Evolutionary conservation across 2,113 vertebrate species (phyloP), one percentile per base, ranked within the genome.

Genomic region (Dissostichus mawsoni): DNA sequence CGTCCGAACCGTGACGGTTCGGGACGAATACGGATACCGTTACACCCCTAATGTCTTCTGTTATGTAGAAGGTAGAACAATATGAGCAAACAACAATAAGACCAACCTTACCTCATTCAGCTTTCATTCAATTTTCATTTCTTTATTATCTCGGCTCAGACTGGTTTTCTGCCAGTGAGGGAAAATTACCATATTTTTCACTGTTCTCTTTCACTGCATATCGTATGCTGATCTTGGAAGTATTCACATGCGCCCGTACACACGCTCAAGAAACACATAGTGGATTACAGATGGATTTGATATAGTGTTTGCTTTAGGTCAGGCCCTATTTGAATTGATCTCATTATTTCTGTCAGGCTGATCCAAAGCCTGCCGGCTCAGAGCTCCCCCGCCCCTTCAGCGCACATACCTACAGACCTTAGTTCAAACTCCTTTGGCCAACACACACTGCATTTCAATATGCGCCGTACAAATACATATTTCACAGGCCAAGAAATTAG

Each of bases 271-370:
- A 76, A 80, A 87, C 70, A 58, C 51, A 67, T 17, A 69, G 80
- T 84, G 70, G 74, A 90, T 86, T 83, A 90, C 55, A 81, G 62
- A 81, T 78, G 80, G 84, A 89, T 89, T 83, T 91, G 69, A 89
- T 90, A 41, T 72, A 82, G 84, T 90, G 87, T 90, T 91, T 80
- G 81, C 73, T 84, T 84, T 87, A 69, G 65, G 33, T 76, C 13
- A 50, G 52, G 52, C 66, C 70, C 20, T 58, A 72, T 89, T 78
- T 90, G 90, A 86, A 89, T 87, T 90, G 85, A 91, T 84, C 69
- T 29, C 56, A 91, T 87, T 80, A 90, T 92, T 92, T 90, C 52
- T 91, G 88, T 89, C 80, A 83, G 65, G 78, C 63, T 76, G 71
- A 88, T 84, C 78, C 78, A 85, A 66, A 76, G 69, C 78, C 77